phyloP scores from a whole-genome alignment of 2,888 invertebrate species.

The Lasius fuliginosus region DNA sequence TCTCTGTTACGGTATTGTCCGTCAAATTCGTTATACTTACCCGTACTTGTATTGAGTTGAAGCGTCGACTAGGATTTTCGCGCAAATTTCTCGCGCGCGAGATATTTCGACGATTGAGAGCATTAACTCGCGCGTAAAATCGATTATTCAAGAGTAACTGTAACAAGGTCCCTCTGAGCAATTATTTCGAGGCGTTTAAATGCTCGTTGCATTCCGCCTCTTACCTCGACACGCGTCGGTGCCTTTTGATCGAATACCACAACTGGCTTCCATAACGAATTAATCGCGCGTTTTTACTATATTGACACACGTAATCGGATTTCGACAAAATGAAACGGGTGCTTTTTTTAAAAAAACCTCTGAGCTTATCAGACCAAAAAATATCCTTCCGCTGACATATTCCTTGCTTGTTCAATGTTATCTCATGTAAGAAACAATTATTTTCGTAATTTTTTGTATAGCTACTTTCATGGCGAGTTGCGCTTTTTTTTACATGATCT shows the following conservation, averaged over 20 bases:
- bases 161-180: conserved; percentile 60
- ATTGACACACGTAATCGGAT: not conserved
- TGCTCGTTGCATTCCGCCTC: not conserved
- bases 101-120: not conserved
- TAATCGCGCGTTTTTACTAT: not conserved
- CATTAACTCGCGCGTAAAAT: conserved; percentile 14
- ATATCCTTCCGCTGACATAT: not conserved
- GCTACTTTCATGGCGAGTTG: not conserved
- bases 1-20: not conserved
- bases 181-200: conserved; percentile 43
- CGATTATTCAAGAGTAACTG: conserved; percentile 61
- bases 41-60: not conserved
- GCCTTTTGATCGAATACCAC: conserved; percentile 5
- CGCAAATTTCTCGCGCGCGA: not conserved
- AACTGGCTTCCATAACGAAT: conserved; percentile 1
- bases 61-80: not conserved
- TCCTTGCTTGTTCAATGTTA: not conserved
- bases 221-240: conserved; percentile 50
- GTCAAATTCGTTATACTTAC: not conserved
- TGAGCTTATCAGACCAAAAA: not conserved
- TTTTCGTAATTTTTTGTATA: conserved; percentile 11
- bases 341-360: conserved; percentile 12
- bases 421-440: not conserved
- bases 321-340: conserved; percentile 12
- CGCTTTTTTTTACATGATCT: not conserved